phyloP scores from a whole-genome alignment of 2,888 invertebrate genomes.

The Sepiola atlantica region DNA sequence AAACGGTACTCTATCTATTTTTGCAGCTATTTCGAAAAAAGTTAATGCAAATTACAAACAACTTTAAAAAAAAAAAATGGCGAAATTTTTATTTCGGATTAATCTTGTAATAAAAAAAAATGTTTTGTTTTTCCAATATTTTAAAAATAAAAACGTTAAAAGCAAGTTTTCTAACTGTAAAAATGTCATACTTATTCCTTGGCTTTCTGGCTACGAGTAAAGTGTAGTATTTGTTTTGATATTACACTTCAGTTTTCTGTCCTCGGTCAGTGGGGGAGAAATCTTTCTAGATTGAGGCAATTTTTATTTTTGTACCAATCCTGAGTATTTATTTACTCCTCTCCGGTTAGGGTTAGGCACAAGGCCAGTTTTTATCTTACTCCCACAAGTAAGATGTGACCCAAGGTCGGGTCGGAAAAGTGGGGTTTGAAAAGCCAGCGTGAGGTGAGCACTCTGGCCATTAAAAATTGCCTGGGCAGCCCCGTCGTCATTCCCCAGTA shows the following conservation, averaged over 20 bases:
- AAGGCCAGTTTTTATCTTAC: too few species aligned
- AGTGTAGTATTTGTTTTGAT: not conserved
- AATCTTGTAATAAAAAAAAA: not conserved
- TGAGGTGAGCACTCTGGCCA: too few species aligned
- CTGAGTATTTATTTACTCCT: too few species aligned
- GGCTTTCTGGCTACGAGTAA: too few species aligned
- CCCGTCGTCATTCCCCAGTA: too few species aligned
- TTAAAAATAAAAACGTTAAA: not conserved
- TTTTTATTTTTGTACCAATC: too few species aligned
- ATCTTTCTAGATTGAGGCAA: too few species aligned
- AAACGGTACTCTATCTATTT: not conserved
- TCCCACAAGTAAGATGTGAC: too few species aligned
- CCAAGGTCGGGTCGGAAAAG: too few species aligned
- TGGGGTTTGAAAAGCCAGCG: too few species aligned
- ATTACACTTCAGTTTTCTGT: not conserved
- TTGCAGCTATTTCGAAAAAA: not conserved
- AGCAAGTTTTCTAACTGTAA: not conserved
- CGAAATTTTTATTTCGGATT: not conserved
- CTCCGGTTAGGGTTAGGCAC: too few species aligned
- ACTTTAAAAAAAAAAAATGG: not conserved
- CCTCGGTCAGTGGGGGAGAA: not conserved
- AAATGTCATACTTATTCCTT: not conserved
- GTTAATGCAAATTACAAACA: not conserved
- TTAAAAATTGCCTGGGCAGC: too few species aligned
- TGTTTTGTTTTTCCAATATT: not conserved